A percentile compares a stretch with the other conserved stretches of the same genome.
phyloP scores from a whole-genome alignment of 1,140 invertebrate genomes.

The Tetragnatha versicolor region DNA sequence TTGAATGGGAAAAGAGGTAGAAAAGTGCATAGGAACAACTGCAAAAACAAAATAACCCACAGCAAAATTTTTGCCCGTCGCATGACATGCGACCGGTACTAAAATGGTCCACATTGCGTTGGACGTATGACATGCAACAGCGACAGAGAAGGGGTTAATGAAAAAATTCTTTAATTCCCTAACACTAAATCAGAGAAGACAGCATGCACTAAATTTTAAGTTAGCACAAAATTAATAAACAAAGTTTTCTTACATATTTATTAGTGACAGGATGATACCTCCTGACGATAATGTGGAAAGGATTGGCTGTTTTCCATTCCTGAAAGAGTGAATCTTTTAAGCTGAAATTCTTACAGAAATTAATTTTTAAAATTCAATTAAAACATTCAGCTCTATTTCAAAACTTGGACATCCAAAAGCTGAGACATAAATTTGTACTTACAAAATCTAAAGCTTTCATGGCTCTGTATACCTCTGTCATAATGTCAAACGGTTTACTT shows the following conservation, averaged over 20 bases:
- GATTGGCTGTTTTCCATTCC: constrained; percentile 99
- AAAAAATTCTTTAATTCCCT: too few species aligned
- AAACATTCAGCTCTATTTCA: not conserved
- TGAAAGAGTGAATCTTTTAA: constrained; percentile 60
- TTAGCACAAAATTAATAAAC: too few species aligned
- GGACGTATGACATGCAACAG: too few species aligned
- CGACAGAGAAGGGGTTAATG: too few species aligned
- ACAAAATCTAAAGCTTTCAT: constrained; percentile 97
- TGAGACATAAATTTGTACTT: constrained; percentile 65
- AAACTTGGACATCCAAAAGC: not conserved
- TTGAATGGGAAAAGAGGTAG: too few species aligned
- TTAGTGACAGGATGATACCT: constrained; percentile 82
- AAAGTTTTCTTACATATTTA: constrained; percentile 59
- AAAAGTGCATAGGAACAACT: too few species aligned
- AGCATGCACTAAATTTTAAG: not conserved
- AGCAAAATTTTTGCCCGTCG: too few species aligned
- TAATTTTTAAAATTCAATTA: not conserved
- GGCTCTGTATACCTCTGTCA: constrained; percentile 99
- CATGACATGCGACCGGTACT: too few species aligned
- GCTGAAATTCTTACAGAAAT: not conserved
- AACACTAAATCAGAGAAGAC: too few species aligned
- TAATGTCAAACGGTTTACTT: constrained; percentile 98
- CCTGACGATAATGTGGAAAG: constrained; percentile 85
- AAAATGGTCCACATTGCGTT: too few species aligned
- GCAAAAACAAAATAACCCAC: too few species aligned